Conservation (phyloP, 2,888 invertebrate species). For the Mythimna albipuncta region DNA sequence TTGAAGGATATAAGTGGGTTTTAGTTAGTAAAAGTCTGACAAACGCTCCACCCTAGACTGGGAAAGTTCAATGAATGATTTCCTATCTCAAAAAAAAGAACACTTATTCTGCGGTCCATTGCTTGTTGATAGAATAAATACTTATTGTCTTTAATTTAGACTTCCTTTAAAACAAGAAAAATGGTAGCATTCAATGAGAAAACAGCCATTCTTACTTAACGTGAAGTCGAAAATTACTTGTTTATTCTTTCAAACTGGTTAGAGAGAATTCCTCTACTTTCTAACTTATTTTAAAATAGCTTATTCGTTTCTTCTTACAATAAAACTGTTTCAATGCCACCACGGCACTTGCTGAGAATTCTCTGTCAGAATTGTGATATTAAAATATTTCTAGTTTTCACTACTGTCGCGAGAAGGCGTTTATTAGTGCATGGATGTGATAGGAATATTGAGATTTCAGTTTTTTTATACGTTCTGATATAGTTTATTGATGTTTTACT, state of each 20-base stretch:
- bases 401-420: neutral
- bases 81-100: too few species aligned
- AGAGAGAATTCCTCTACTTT: neutral
- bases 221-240: slow-evolving; percentile 9
- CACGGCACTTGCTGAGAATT: slow-evolving; percentile 10
- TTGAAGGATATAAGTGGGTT: too few species aligned
- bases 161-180: too few species aligned
- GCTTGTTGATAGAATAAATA: too few species aligned
- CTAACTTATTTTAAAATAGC: slow-evolving; percentile 16
- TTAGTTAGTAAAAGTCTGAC: too few species aligned
- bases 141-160: too few species aligned
- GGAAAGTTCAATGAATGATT: too few species aligned
- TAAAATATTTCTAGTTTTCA: slow-evolving; percentile 31
- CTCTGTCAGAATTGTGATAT: slow-evolving; percentile 23
- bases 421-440: neutral
- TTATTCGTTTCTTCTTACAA: slow-evolving; percentile 9
- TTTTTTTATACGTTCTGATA: too few species aligned
- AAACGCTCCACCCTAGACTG: too few species aligned
- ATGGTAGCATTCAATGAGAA: neutral
- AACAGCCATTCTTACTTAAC: neutral
- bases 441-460: neutral
- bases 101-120: too few species aligned
- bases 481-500: too few species aligned
- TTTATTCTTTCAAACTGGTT: slow-evolving; percentile 16
- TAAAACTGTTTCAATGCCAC: slow-evolving; percentile 5